Percentiles rank a stretch among this genome's conserved stretches.
Conservation (phyloP, 2,888 invertebrate genomes). For the Brachypalpus laphriformis region DNA sequence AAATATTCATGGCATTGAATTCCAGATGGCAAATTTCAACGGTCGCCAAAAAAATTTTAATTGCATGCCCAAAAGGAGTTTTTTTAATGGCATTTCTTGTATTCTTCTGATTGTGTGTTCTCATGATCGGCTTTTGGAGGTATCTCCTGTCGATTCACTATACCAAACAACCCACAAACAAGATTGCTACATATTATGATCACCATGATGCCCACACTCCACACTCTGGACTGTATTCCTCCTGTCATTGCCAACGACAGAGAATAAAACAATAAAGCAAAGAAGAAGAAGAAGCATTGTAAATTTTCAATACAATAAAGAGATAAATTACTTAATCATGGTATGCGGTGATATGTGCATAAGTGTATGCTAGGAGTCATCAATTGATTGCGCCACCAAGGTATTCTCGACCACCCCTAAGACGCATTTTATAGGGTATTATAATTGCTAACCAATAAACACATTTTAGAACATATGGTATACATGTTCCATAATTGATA, state of each 20-base stretch:
- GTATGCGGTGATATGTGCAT: constrained; percentile 38
- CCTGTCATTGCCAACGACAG: constrained; percentile 24
- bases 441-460: too few species aligned
- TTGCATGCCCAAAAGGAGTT: constrained; percentile 66
- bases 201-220: constrained; percentile 29
- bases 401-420: constrained; percentile 43
- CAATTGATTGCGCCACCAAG: constrained; percentile 48
- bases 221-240: constrained; percentile 25
- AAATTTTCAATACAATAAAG: constrained; percentile 82
- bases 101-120: constrained; percentile 54
- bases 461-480: too few species aligned
- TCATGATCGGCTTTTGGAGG: constrained; percentile 44
- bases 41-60: constrained; percentile 59
- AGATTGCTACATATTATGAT: constrained; percentile 62
- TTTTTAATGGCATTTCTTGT: constrained; percentile 64
- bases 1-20: constrained; percentile 46
- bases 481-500: too few species aligned
- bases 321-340: constrained; percentile 81
- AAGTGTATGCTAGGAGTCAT: constrained; percentile 48
- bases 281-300: constrained; percentile 69
- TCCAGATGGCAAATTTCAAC: constrained; percentile 37
- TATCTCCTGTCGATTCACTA: constrained; percentile 27
- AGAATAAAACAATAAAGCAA: constrained; percentile 56
- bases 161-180: constrained; percentile 39
- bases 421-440: too few species aligned